Evolutionary conservation across 2,113 vertebrate species (phyloP), one percentile per base, ranked within the genome.

Genomic region (Pavo muticus): DNA sequence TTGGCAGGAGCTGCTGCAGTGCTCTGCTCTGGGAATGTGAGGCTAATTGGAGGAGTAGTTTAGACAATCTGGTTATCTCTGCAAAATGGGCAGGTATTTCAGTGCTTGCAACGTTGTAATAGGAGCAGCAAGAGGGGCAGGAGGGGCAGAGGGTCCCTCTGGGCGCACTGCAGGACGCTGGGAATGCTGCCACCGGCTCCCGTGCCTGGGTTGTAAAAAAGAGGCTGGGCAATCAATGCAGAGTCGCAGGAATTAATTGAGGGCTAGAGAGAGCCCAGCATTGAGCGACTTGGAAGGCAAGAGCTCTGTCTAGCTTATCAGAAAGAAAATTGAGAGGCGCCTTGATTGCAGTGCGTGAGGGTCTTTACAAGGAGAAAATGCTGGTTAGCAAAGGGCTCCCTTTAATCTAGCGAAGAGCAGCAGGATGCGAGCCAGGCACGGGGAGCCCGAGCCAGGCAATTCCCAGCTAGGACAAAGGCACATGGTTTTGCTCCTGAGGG

Each of bases 321-420:
- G 80, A 57, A 57, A 93, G 86, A 95, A 96, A 94, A 95, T 87
- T 77, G 88, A 95, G 94, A 81, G 52, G 50, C 0, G 25, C 86
- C 65, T 87, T 92, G 92, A 93, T 96, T 94, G 68, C 80, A 87
- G 95, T 69, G 52, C 5, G 2, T 81, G 80, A 44, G 65, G 72
- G 92, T 90, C 88, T 96, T 95, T 92, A 92, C 92, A 93, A 91
- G 88, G 91, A 92, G 86, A 88, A 96, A 75, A 92, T 60, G 61
- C 86, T 78, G 80, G 88, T 93, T 91, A 81, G 61, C 6, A 52
- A 92, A 93, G 76, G 47, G 47, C 52, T 75, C 12, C 88, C 91
- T 96, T 95, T 95, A 89, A 92, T 96, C 91, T 92, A 11, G 6
- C 3, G 17, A 74, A 78, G 74, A 73, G 24, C 44, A 73, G 80